These are phyloP conservation scores for Sisyra terminalis DNA, from an alignment of 2,888 invertebrate genomes.

Conservation along the genomic window DNA sequence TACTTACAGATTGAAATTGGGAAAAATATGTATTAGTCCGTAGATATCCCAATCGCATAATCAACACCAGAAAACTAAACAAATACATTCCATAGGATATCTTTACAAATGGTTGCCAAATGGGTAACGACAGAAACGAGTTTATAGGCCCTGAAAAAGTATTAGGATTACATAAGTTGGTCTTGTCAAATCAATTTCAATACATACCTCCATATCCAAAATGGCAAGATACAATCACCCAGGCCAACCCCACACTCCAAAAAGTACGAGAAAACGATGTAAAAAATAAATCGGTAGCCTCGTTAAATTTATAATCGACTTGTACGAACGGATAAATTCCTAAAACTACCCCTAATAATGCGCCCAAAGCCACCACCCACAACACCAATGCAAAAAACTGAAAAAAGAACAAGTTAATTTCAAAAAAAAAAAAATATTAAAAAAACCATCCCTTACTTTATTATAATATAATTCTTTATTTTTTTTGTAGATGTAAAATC, in stretches of 20 bases:
- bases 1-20: too few relatives aligned
- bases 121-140: too few relatives aligned
- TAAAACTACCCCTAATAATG: not conserved
- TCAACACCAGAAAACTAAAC: too few relatives aligned
- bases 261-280: constrained; percentile 11
- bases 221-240: constrained; percentile 15
- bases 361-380: not conserved
- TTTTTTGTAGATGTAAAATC: constrained; percentile 13
- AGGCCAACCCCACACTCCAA: constrained; percentile 13
- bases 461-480: not conserved
- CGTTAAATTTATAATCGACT: constrained; percentile 10
- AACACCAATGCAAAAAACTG: not conserved
- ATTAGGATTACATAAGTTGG: too few relatives aligned
- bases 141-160: too few relatives aligned
- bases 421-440: too few relatives aligned
- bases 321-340: not conserved
- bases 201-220: constrained; percentile 1
- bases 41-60: too few relatives aligned
- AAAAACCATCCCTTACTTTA: not conserved
- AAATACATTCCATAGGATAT: too few relatives aligned
- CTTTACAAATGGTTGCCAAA: too few relatives aligned
- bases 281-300: constrained; percentile 10
- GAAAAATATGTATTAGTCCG: too few relatives aligned
- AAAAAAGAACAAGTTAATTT: too few relatives aligned
- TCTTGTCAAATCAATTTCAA: too few relatives aligned